These are phyloP conservation scores for Calyptommatus sinebrachiatus DNA, from an alignment of 2,113 vertebrate species.

Conservation along the genomic window DNA sequence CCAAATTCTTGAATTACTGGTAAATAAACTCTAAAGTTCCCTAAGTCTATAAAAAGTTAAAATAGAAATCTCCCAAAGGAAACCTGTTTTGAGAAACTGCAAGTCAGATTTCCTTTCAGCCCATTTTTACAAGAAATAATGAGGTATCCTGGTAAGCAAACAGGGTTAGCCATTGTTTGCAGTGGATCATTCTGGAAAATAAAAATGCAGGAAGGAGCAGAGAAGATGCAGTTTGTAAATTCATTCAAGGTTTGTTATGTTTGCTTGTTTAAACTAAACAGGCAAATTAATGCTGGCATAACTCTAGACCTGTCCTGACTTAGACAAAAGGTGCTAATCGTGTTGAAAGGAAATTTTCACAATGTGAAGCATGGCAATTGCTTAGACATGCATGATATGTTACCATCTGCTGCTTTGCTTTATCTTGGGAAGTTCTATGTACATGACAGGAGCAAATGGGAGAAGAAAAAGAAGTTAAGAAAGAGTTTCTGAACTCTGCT, in stretches of 20 bases:
- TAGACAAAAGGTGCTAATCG: constrained; percentile 45
- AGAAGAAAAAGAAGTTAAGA: constrained; percentile 23
- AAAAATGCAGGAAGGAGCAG: background rate
- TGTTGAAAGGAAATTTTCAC: constrained; percentile 53
- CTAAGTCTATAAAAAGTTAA: too few species aligned
- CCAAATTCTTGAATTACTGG: too few species aligned
- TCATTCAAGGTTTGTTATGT: background rate
- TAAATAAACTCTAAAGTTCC: too few species aligned
- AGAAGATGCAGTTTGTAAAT: too few species aligned
- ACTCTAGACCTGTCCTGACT: constrained; percentile 6
- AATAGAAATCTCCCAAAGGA: too few species aligned
- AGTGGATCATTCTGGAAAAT: background rate
- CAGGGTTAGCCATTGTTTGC: background rate
- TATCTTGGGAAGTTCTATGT: constrained; percentile 41
- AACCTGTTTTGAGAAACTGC: too few species aligned
- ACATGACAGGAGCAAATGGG: background rate
- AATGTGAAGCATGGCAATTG: constrained; percentile 43
- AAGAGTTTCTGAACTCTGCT: constrained; percentile 26
- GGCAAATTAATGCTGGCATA: constrained; percentile 28
- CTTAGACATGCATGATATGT: constrained; percentile 36
- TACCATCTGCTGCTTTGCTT: constrained; percentile 52
- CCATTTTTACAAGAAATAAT: background rate
- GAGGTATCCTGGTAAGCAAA: background rate
- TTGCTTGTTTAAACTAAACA: background rate
- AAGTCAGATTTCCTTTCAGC: too few species aligned